These are phyloP conservation scores for Anagrus nilaparvatae DNA, from an alignment of 1,140 invertebrate genomes.

Conservation along the genomic window DNA sequence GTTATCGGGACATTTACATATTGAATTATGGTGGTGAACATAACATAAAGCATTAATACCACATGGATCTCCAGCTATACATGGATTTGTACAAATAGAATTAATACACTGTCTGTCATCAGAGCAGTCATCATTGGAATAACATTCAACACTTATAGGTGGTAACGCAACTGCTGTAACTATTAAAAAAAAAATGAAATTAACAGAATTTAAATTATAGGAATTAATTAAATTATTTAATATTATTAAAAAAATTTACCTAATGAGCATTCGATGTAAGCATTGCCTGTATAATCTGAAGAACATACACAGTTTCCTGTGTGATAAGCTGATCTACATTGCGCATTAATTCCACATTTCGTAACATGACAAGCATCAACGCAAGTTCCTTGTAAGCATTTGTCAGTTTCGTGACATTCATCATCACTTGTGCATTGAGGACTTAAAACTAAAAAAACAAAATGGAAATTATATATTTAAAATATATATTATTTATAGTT, in stretches of 20 bases:
- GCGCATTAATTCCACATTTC: slow-evolving; percentile 73
- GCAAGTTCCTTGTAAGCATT: slow-evolving; percentile 66
- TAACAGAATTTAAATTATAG: not conserved
- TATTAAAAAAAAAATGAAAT: slow-evolving; percentile 19
- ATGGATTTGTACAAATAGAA: slow-evolving; percentile 69
- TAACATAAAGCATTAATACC: slow-evolving; percentile 69
- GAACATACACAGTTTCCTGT: slow-evolving; percentile 69
- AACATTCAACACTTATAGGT: slow-evolving; percentile 55
- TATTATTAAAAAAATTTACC: slow-evolving; percentile 35
- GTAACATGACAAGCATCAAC: slow-evolving; percentile 66
- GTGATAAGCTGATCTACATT: slow-evolving; percentile 67
- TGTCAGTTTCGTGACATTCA: slow-evolving; percentile 62
- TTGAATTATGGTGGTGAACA: slow-evolving; percentile 58
- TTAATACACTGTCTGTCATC: slow-evolving; percentile 63
- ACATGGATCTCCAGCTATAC: slow-evolving; percentile 55
- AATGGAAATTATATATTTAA: not conserved
- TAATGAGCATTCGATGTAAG: slow-evolving; percentile 66
- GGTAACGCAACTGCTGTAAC: slow-evolving; percentile 42
- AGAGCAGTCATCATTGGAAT: slow-evolving; percentile 63
- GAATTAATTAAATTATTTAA: not conserved
- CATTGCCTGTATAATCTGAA: slow-evolving; percentile 68
- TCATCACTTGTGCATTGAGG: slow-evolving; percentile 56
- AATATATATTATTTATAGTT: no score
- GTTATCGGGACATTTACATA: slow-evolving; percentile 69
- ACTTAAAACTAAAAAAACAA: slow-evolving; percentile 1